Evolutionary conservation across 2,113 vertebrate species (phyloP).

Genomic region (Myrmecobius fasciatus): DNA sequence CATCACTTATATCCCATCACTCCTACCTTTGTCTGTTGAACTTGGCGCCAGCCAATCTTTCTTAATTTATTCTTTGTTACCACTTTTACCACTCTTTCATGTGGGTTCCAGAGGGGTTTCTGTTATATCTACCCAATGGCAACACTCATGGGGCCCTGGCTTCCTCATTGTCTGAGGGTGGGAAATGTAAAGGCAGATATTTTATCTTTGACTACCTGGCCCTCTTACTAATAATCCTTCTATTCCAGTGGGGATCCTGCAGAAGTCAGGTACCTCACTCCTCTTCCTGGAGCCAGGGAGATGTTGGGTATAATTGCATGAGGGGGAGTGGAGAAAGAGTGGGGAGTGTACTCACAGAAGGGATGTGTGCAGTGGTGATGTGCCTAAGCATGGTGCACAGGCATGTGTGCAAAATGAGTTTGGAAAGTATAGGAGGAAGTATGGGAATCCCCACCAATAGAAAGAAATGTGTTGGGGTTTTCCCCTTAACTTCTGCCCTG

Average conservation of each 20-base stretch:
- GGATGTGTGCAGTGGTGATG: not conserved
- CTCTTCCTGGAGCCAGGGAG: not conserved
- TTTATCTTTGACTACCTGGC: not conserved
- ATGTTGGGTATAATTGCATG: not conserved
- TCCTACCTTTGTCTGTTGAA: not conserved
- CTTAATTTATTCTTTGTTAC: not conserved
- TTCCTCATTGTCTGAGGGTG: not conserved
- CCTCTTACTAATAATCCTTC: not conserved
- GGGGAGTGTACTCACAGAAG: fast-evolving
- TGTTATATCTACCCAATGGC: not conserved
- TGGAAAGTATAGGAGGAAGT: not conserved
- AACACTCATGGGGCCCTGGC: not conserved
- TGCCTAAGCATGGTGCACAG: fast-evolving
- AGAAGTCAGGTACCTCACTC: slow-evolving; percentile 13
- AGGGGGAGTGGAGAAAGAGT: not conserved
- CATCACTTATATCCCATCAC: not conserved
- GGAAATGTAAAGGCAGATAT: not conserved
- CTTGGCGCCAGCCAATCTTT: not conserved
- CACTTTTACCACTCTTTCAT: not conserved
- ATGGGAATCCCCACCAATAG: not conserved
- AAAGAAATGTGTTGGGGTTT: not conserved
- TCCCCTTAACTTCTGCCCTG: not conserved
- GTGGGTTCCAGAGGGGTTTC: not conserved
- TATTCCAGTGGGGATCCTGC: not conserved
- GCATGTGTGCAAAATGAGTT: not conserved